Evolutionary conservation across 1,140 invertebrate species (phyloP).

Genomic region (Campoletis sonorensis): DNA sequence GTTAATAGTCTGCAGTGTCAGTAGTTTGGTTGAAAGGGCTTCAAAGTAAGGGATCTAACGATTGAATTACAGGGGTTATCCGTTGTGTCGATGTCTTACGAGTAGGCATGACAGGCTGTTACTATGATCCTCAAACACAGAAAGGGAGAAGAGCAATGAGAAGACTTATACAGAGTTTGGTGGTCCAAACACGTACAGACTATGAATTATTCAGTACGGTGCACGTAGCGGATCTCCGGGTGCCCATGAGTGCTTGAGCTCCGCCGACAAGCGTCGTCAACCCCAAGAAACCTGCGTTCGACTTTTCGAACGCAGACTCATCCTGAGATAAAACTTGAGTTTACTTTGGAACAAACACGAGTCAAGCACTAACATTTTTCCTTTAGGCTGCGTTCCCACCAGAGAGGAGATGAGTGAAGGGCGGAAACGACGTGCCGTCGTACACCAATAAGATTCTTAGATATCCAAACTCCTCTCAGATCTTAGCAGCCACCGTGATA

Average conservation of each 20-base stretch:
- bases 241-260: slow-evolving; percentile 15
- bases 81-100: not conserved
- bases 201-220: slow-evolving; percentile 8
- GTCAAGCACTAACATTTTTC: not conserved
- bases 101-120: not conserved
- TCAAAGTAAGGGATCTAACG: not conserved
- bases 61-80: not conserved
- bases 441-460: too few relatives aligned
- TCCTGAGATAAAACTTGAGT: not conserved
- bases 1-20: not conserved
- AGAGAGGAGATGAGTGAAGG: too few relatives aligned
- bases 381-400: too few relatives aligned
- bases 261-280: not conserved
- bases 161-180: not conserved
- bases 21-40: not conserved
- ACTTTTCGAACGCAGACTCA: not conserved
- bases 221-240: not conserved
- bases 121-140: not conserved
- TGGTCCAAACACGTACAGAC: slow-evolving; percentile 15
- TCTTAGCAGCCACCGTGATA: too few relatives aligned
- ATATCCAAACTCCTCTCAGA: too few relatives aligned
- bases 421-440: too few relatives aligned
- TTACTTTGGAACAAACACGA: not conserved
- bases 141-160: not conserved
- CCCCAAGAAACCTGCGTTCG: not conserved